Conservation (phyloP, 2,888 invertebrate species). For the Phlogophora meticulosa region DNA sequence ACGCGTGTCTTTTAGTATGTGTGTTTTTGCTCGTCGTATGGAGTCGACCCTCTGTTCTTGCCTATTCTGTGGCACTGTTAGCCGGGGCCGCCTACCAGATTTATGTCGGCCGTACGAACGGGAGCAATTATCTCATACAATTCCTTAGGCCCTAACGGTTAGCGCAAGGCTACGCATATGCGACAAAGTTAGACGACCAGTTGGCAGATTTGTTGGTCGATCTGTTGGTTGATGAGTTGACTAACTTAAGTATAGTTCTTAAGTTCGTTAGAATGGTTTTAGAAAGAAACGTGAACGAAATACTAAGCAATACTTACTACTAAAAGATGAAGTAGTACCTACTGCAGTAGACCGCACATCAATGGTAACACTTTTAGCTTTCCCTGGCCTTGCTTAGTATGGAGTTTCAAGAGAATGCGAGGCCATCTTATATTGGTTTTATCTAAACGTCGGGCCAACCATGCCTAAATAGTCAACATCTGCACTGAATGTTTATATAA, state of each 20-base stretch:
- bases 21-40: background rate
- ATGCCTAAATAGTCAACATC: no score
- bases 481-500: no score
- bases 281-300: no score
- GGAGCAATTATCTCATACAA: slow-evolving; percentile 62
- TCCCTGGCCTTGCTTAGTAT: no score
- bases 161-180: slow-evolving; percentile 51
- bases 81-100: slow-evolving; percentile 42
- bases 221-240: slow-evolving; percentile 21
- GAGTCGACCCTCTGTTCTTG: background rate
- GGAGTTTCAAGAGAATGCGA: no score
- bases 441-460: no score
- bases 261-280: background rate
- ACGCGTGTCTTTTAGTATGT: no score
- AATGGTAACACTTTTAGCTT: no score
- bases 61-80: slow-evolving; percentile 23
- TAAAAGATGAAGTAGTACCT: no score
- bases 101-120: slow-evolving; percentile 54
- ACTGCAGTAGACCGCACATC: no score
- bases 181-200: slow-evolving; percentile 45
- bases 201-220: slow-evolving; percentile 33
- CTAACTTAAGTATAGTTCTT: background rate
- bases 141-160: slow-evolving; percentile 54
- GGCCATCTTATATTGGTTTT: no score
- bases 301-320: no score